These are phyloP conservation scores for Tilapia sparmanii DNA, from an alignment of 2,113 vertebrate species.

Conservation along the genomic window DNA sequence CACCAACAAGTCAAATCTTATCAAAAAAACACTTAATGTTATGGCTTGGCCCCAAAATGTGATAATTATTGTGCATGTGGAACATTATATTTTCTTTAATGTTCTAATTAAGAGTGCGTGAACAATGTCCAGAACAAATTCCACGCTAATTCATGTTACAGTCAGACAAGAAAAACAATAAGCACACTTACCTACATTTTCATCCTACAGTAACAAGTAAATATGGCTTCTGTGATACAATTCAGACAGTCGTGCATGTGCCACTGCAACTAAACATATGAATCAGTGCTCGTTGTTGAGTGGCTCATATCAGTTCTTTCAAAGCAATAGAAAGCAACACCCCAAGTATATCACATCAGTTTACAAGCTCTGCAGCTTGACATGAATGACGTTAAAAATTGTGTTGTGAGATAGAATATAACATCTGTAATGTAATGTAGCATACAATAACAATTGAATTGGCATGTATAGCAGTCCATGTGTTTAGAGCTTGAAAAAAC, in stretches of 20 bases:
- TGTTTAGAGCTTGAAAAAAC: neutral
- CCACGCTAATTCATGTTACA: accelerated
- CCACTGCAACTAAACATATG: neutral
- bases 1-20: neutral
- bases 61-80: accelerated
- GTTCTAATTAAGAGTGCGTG: neutral
- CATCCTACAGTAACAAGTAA: accelerated
- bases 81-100: accelerated
- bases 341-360: neutral
- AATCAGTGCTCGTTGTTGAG: neutral
- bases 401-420: accelerated
- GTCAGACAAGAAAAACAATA: neutral
- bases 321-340: neutral
- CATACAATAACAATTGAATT: neutral
- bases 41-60: neutral
- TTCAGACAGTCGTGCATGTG: neutral
- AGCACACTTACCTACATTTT: neutral
- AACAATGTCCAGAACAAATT: neutral
- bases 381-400: neutral
- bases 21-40: neutral
- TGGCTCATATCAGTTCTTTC: accelerated
- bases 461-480: neutral
- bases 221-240: accelerated
- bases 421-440: neutral
- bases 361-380: neutral